Conservation (phyloP, 2,888 invertebrate species). For the Invenusta paracnida region DNA sequence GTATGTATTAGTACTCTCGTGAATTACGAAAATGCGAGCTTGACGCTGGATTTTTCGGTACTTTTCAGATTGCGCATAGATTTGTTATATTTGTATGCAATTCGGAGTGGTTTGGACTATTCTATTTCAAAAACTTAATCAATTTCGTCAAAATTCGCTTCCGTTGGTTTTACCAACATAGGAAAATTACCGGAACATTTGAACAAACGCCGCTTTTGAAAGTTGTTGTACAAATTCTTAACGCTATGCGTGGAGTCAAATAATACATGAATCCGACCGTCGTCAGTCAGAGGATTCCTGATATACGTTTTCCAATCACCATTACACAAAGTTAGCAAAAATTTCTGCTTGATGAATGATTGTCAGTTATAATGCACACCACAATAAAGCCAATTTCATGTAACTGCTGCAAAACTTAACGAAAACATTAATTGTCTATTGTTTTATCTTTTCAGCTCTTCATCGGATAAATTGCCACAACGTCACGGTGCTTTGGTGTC, state of each 20-base stretch:
- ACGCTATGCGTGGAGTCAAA: slow-evolving; percentile 34
- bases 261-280: not conserved
- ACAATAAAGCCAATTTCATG: too few relatives aligned
- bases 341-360: too few relatives aligned
- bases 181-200: not conserved
- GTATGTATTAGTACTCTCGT: slow-evolving; percentile 34
- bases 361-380: too few relatives aligned
- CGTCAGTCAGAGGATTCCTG: not conserved
- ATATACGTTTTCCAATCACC: too few relatives aligned
- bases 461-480: slow-evolving; percentile 11
- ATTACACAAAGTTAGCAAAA: not conserved
- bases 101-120: slow-evolving; percentile 17
- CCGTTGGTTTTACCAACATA: not conserved
- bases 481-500: slow-evolving; percentile 10
- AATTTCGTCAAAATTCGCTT: slow-evolving; percentile 24
- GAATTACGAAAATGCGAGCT: slow-evolving; percentile 17
- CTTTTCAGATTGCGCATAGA: not conserved
- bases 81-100: slow-evolving; percentile 25
- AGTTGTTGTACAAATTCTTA: slow-evolving; percentile 38
- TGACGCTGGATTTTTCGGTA: slow-evolving; percentile 22
- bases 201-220: slow-evolving; percentile 1
- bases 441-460: not conserved
- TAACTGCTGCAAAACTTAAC: too few relatives aligned
- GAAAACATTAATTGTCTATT: too few relatives aligned
- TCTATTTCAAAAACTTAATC: slow-evolving; percentile 4